Conservation (phyloP, 2,888 invertebrate genomes). For the Amorpha juglandis region DNA sequence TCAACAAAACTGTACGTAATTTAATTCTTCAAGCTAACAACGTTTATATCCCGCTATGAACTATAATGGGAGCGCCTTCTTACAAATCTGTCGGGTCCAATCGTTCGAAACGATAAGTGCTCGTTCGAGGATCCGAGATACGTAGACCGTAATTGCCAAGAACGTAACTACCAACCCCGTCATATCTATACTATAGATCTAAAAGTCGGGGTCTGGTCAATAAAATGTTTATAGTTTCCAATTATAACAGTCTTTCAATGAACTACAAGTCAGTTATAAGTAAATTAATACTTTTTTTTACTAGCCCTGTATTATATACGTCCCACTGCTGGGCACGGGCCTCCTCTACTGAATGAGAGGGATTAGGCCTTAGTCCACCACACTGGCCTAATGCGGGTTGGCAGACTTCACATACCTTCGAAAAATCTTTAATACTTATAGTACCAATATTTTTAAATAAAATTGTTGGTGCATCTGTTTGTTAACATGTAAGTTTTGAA, state of each 20-base stretch:
- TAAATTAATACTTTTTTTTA: too few species aligned
- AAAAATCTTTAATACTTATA: too few species aligned
- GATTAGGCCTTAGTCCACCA: too few species aligned
- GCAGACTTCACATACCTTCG: too few species aligned
- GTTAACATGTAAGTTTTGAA: too few species aligned
- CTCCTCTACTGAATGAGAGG: too few species aligned
- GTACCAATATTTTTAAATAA: too few species aligned
- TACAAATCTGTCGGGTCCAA: constrained; percentile 29
- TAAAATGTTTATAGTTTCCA: background rate
- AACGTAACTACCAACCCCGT: background rate
- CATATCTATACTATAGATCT: background rate
- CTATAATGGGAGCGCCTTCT: constrained; percentile 16
- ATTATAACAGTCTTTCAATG: background rate
- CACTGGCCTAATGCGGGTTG: too few species aligned
- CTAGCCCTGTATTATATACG: too few species aligned
- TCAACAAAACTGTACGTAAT: background rate
- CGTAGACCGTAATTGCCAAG: constrained; percentile 28
- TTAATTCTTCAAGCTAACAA: background rate
- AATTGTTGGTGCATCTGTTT: too few species aligned
- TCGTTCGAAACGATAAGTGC: constrained; percentile 29
- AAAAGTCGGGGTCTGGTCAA: background rate
- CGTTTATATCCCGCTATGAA: background rate
- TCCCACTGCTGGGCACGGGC: too few species aligned
- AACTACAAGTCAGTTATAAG: too few species aligned
- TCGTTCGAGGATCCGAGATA: constrained; percentile 24